These are phyloP conservation scores for Leucophenga maculata DNA, from an alignment of 2,888 invertebrate species.

Conservation along the genomic window DNA sequence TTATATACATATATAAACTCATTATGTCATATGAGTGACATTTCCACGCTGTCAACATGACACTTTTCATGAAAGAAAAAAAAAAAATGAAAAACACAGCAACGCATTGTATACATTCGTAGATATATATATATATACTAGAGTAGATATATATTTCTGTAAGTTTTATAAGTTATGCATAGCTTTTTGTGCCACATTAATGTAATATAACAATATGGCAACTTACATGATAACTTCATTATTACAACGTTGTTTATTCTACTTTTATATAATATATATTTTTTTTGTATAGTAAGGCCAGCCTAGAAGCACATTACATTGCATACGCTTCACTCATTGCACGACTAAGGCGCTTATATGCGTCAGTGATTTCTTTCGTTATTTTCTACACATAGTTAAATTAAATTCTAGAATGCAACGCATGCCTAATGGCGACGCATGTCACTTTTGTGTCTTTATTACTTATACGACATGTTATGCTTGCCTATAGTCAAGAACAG, in stretches of 20 bases:
- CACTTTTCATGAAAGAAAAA: conserved; percentile 59
- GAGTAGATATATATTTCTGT: too few species aligned
- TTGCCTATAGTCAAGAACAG: not conserved
- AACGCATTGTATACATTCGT: too few species aligned
- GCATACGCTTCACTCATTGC: not conserved
- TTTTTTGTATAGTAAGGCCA: not conserved
- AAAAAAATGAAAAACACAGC: too few species aligned
- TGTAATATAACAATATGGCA: not conserved
- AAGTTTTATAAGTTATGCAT: not conserved
- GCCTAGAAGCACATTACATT: not conserved
- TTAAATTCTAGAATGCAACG: conserved; percentile 48
- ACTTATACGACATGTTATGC: conserved; percentile 63
- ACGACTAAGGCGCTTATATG: conserved; percentile 16
- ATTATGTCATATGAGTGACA: conserved; percentile 64
- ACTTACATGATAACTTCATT: conserved; percentile 19
- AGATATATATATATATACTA: too few species aligned
- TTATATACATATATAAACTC: conserved; percentile 42
- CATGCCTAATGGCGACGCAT: conserved; percentile 60
- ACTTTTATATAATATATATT: not conserved
- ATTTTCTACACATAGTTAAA: not conserved
- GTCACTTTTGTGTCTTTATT: conserved; percentile 66
- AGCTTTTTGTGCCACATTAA: not conserved
- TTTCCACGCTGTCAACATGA: conserved; percentile 65
- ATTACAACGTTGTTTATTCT: not conserved
- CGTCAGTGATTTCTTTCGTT: not conserved